A percentile compares a stretch with the other conserved stretches of the same genome.
Conservation (phyloP, 2,113 vertebrate species). For the Syrrhaptes paradoxus region DNA sequence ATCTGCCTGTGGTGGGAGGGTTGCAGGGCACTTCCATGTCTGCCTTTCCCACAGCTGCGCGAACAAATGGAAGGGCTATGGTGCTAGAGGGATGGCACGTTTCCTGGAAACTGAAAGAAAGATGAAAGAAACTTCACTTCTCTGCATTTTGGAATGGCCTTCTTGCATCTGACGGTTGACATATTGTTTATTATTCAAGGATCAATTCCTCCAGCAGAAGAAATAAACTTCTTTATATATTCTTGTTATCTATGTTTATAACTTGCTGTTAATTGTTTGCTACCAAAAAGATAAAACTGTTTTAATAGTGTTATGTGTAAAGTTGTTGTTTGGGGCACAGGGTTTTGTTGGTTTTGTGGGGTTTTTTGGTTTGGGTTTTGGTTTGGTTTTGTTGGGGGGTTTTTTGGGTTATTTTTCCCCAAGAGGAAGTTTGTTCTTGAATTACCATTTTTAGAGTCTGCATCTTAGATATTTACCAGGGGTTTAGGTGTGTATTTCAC, state of each 20-base stretch:
- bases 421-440: not conserved
- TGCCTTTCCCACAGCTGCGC: accelerated
- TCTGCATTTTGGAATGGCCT: no score
- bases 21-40: accelerated
- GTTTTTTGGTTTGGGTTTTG: accelerated
- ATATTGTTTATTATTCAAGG: not conserved
- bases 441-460: not conserved
- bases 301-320: not conserved
- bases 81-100: accelerated
- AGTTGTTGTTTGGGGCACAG: not conserved
- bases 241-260: not conserved
- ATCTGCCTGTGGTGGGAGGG: no score
- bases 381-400: accelerated
- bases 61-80: no score
- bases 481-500: not conserved
- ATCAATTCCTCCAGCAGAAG: not conserved
- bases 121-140: accelerated
- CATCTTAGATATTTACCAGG: not conserved
- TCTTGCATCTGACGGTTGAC: no score
- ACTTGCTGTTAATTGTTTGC: not conserved
- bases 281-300: not conserved
- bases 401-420: not conserved
- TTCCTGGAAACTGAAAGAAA: not conserved
- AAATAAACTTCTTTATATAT: not conserved
- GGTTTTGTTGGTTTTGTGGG: accelerated